Evolutionary conservation across 2,888 invertebrate genomes (phyloP).

Genomic region (Cryptus armator): DNA sequence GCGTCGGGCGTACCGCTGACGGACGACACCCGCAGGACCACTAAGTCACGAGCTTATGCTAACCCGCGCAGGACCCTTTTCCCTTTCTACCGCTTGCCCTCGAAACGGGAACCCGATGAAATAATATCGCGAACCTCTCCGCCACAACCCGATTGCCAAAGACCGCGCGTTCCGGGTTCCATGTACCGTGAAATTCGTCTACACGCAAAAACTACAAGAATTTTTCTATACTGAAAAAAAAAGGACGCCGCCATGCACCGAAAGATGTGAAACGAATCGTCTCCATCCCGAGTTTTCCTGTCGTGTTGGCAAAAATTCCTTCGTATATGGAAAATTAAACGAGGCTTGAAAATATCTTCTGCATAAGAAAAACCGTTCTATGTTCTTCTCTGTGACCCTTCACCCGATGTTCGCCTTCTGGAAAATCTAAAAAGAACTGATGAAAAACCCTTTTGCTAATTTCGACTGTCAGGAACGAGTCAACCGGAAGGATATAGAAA

Average conservation of each 20-base stretch:
- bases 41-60: conserved; percentile 84
- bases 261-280: conserved; percentile 57
- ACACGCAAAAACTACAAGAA: conserved; percentile 51
- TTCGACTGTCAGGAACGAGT: conserved; percentile 34
- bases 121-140: conserved; percentile 77
- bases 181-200: conserved; percentile 70
- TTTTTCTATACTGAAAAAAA: conserved; percentile 26
- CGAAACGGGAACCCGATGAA: conserved; percentile 74
- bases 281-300: conserved; percentile 11
- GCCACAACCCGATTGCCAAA: not conserved
- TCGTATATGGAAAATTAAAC: conserved; percentile 42
- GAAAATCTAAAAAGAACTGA: conserved; percentile 31
- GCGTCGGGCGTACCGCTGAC: conserved; percentile 73
- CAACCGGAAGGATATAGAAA: conserved; percentile 34
- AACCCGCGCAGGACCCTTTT: conserved; percentile 77
- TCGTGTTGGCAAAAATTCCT: conserved; percentile 35
- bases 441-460: conserved; percentile 37
- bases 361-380: conserved; percentile 1
- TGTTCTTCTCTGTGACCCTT: conserved; percentile 21
- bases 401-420: not conserved
- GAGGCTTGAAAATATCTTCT: conserved; percentile 42
- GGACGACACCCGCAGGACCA: conserved; percentile 84
- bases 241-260: not conserved
- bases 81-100: conserved; percentile 47
- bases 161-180: conserved; percentile 55